Percentiles rank a stretch among this genome's conserved stretches.
These are phyloP conservation scores for Drosophila elegans DNA, from an alignment of 1,140 invertebrate genomes.

Conservation along the genomic window DNA sequence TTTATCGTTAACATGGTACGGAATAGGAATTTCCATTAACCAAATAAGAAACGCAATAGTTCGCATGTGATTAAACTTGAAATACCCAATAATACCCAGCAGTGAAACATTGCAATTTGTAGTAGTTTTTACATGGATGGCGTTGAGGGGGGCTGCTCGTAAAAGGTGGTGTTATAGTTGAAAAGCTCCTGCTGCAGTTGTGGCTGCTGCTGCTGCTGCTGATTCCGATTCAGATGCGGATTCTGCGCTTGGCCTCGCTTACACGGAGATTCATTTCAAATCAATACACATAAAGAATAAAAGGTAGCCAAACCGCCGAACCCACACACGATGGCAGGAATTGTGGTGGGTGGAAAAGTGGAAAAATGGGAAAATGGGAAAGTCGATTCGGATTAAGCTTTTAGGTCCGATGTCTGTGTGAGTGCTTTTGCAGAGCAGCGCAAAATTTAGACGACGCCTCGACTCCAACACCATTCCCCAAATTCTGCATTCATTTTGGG, in stretches of 20 bases:
- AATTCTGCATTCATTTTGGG: constrained; percentile 40
- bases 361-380: constrained; percentile 2
- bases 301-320: constrained; percentile 56
- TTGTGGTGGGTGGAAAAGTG: too few relatives aligned
- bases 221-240: constrained; percentile 21
- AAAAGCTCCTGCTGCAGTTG: constrained; percentile 8
- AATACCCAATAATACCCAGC: not conserved
- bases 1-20: too few relatives aligned
- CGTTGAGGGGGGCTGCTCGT: not conserved
- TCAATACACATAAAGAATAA: constrained; percentile 80
- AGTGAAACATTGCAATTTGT: constrained; percentile 23
- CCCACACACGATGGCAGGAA: constrained; percentile 31
- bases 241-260: constrained; percentile 63
- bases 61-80: not conserved
- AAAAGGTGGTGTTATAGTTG: constrained; percentile 8
- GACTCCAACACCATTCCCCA: constrained; percentile 15
- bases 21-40: too few relatives aligned
- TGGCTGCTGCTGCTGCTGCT: constrained; percentile 2
- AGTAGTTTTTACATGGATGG: constrained; percentile 12
- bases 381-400: constrained; percentile 8
- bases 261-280: constrained; percentile 78
- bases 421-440: constrained; percentile 25
- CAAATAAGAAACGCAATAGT: not conserved
- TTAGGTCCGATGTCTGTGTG: not conserved
- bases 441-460: constrained; percentile 55